Conservation (phyloP, 1,140 invertebrate species). For the Drosophila eugracilis region DNA sequence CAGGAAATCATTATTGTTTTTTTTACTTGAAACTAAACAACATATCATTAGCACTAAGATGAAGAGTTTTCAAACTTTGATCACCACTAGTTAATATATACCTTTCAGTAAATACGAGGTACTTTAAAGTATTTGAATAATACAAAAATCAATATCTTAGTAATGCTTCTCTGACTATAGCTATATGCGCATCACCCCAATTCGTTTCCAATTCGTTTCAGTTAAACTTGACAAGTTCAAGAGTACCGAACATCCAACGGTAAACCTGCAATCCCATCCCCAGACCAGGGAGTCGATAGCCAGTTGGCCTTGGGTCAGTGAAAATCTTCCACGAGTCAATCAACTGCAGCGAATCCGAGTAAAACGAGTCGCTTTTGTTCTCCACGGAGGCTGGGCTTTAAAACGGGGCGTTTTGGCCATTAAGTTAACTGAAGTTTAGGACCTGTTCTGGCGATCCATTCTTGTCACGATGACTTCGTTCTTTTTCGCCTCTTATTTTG, state of each 20-base stretch:
- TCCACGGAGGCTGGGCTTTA: slow-evolving; percentile 27
- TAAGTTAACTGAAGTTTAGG: slow-evolving; percentile 12
- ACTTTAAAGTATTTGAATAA: no score
- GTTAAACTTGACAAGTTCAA: slow-evolving; percentile 61
- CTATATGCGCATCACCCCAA: neutral
- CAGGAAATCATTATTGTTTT: no score
- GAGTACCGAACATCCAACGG: slow-evolving; percentile 64
- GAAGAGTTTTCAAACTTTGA: no score
- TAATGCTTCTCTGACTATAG: neutral
- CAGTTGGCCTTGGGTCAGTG: slow-evolving; percentile 60
- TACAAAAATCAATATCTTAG: no score
- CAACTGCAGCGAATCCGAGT: slow-evolving; percentile 40
- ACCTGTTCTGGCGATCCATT: slow-evolving; percentile 23
- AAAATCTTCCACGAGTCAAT: slow-evolving; percentile 75
- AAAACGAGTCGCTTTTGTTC: slow-evolving; percentile 41
- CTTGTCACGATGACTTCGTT: slow-evolving; percentile 16
- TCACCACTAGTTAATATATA: no score
- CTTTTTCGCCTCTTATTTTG: slow-evolving; percentile 8
- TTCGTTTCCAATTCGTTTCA: no score
- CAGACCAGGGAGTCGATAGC: slow-evolving; percentile 17
- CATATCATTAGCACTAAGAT: no score
- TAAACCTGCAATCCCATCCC: slow-evolving; percentile 35
- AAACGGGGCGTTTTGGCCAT: slow-evolving; percentile 17
- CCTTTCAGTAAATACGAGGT: no score
- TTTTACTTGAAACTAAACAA: no score